phyloP scores from a whole-genome alignment of 2,113 vertebrate genomes.

The Boulengeromyrus knoepffleri region DNA sequence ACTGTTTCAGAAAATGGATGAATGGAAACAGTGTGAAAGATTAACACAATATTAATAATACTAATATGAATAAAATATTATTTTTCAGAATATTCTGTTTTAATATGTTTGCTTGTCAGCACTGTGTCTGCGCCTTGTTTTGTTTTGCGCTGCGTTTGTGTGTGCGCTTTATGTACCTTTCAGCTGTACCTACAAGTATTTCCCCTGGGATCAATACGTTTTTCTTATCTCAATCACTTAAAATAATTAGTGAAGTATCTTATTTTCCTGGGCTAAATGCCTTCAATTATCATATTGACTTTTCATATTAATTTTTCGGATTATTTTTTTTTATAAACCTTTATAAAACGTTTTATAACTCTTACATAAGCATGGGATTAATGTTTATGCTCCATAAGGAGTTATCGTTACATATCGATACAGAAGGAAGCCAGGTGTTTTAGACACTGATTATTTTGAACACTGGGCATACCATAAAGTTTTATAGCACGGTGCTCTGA shows the following conservation, averaged over 20 bases:
- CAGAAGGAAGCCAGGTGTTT: not conserved
- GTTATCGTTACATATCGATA: not conserved
- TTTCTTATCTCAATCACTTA: not conserved
- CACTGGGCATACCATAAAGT: not conserved
- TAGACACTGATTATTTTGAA: not conserved
- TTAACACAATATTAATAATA: not conserved
- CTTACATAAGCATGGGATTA: not conserved
- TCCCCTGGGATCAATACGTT: not conserved
- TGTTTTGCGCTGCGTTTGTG: not conserved
- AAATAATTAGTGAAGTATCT: not conserved
- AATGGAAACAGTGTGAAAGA: not conserved
- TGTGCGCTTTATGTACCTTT: not conserved
- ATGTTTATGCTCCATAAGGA: not conserved
- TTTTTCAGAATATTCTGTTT: not conserved
- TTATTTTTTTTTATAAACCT: not conserved
- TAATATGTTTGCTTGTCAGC: not conserved
- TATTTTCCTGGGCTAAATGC: not conserved
- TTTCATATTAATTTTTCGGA: not conserved
- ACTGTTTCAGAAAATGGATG: not conserved
- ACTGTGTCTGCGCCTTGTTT: not conserved
- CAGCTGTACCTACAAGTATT: not conserved
- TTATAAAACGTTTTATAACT: not conserved
- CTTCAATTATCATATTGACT: not conserved
- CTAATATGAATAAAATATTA: not conserved
- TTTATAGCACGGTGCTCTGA: slow-evolving; percentile 22